Evolutionary conservation across 2,888 invertebrate species (phyloP), one percentile per base, ranked within the genome.

Genomic region (Byasa hedistus): DNA sequence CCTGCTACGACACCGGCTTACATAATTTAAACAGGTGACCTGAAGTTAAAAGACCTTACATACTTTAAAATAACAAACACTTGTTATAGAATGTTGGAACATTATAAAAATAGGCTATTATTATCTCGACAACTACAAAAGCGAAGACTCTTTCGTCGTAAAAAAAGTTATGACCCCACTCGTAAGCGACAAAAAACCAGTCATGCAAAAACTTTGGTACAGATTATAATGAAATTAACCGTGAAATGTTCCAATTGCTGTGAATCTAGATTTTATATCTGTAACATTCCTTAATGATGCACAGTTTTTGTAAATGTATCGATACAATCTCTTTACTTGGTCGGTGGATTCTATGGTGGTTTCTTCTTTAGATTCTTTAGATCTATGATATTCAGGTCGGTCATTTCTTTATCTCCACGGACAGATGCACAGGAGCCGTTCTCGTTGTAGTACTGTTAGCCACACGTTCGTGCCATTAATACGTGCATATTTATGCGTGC

Each of bases 401-500:
- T 65, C 23, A 60, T 69, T 70, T 69, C 70, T 70, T 72, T 73
- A 73, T 72, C 70, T 74, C 68, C 74, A 71, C 74, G 73, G 73
- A 70, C 73, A 71, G 72, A 69, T 74, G 75, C 71, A 70, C 74
- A 73, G 81, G 79, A 81, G 78, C 74, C 70, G 70, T 76, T 74
- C 84, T 84, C 85, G 83, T 81, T 77, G 84, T 75, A 78, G 81
- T 87, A 90, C 91, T 87, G 90, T 91, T 90, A 89, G 75, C 76
- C 78, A 80, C 83, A 86, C 84, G 80, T 84, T 84, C 84, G 83
- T 86, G 86, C 83, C 83, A 86, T 83, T 87, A 86, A 84, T 84
- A 86, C 82, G 82, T 86, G 86, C 84, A 90, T 89, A 90, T 86
- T 89, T 89, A 91, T 90, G 90, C 91, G 83, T 84, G 81, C 79